These are phyloP conservation scores for Pocota personata DNA, from an alignment of 2,888 invertebrate species.

Conservation along the genomic window DNA sequence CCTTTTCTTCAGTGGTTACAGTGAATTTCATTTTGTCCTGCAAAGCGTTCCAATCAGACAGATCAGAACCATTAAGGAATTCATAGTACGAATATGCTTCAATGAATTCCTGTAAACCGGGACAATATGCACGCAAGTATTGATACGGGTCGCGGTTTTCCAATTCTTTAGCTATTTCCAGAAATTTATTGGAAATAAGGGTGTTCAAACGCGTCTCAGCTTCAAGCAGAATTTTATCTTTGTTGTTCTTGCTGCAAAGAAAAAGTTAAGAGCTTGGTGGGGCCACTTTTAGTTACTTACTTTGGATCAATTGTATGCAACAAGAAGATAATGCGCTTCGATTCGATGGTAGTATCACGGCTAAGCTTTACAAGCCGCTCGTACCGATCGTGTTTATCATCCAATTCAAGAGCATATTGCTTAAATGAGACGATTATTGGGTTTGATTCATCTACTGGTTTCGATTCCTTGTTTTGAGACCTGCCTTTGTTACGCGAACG, in stretches of 20 bases:
- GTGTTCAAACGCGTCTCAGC: slow-evolving; percentile 87
- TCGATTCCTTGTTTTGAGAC: slow-evolving; percentile 21
- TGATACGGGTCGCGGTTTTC: slow-evolving; percentile 88
- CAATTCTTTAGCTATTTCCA: slow-evolving; percentile 89
- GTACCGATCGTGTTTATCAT: slow-evolving; percentile 91
- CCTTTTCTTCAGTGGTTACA: slow-evolving; percentile 46
- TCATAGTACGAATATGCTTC: slow-evolving; percentile 93
- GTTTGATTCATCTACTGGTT: slow-evolving; percentile 77
- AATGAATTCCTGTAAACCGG: slow-evolving; percentile 90
- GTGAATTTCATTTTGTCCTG: slow-evolving; percentile 84
- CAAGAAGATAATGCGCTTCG: slow-evolving; percentile 94
- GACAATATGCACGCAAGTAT: slow-evolving; percentile 87
- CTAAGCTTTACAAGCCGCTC: slow-evolving; percentile 92
- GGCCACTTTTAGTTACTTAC: slow-evolving; percentile 45
- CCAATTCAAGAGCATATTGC: slow-evolving; percentile 87
- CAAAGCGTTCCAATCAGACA: slow-evolving; percentile 86
- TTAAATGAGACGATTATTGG: slow-evolving; percentile 84
- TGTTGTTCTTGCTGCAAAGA: slow-evolving; percentile 84
- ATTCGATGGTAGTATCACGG: slow-evolving; percentile 94
- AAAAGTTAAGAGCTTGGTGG: neutral
- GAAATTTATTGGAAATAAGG: slow-evolving; percentile 84
- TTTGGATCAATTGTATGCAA: slow-evolving; percentile 87
- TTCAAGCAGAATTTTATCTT: slow-evolving; percentile 84
- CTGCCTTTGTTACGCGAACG: slow-evolving; percentile 34
- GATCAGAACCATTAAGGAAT: slow-evolving; percentile 85